These are phyloP conservation scores for Hylaea fasciaria DNA, from an alignment of 2,888 invertebrate genomes.

Conservation along the genomic window DNA sequence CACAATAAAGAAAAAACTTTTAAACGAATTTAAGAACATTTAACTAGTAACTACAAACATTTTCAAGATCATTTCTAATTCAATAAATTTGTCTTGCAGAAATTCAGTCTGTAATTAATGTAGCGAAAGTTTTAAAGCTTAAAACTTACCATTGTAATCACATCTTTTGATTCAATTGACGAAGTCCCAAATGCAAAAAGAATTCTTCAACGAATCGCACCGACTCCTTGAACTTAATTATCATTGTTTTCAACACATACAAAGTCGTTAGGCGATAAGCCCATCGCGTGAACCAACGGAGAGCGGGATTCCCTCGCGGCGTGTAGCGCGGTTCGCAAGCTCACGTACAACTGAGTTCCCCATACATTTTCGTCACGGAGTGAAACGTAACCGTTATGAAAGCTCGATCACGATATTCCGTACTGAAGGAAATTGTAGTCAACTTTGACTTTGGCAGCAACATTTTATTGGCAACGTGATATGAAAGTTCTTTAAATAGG, in stretches of 20 bases:
- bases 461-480: background rate
- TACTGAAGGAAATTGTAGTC: background rate
- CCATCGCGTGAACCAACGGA: background rate
- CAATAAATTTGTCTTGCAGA: too few relatives aligned
- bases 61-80: too few relatives aligned
- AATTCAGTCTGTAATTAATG: background rate
- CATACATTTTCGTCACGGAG: constrained; percentile 34
- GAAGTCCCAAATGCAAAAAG: too few relatives aligned
- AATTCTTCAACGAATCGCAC: background rate
- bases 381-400: background rate
- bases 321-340: constrained; percentile 27
- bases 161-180: too few relatives aligned
- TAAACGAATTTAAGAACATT: too few relatives aligned
- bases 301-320: constrained; percentile 12
- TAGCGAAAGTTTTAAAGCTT: constrained; percentile 12
- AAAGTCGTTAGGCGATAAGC: background rate
- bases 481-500: background rate
- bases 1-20: too few relatives aligned
- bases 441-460: constrained; percentile 14
- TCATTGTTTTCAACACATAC: constrained; percentile 11
- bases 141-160: constrained; percentile 1
- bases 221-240: background rate
- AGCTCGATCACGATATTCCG: constrained; percentile 12
- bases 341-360: constrained; percentile 36
- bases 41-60: too few relatives aligned